Conservation (phyloP, 2,888 invertebrate species). For the Parapristionchus giblindavisi region DNA sequence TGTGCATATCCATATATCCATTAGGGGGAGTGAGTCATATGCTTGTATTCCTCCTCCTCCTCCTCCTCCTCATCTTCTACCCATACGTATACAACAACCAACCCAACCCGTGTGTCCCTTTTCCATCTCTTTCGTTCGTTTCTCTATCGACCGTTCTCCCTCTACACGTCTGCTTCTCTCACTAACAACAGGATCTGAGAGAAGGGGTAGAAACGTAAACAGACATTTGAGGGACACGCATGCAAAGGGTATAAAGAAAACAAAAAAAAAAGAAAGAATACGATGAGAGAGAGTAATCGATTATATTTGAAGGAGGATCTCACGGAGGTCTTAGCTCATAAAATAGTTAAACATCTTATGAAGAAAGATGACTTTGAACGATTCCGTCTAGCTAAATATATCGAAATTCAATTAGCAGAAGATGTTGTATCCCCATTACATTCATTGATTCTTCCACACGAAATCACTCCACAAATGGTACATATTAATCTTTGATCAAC, state of each 20-base stretch:
- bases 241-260: slow-evolving; percentile 1
- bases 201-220: slow-evolving; percentile 21
- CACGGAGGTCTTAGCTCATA: slow-evolving; percentile 52
- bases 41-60: too few species aligned
- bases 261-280: background rate
- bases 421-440: slow-evolving; percentile 59
- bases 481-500: background rate
- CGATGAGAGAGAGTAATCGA: background rate
- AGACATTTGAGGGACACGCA: background rate
- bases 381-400: slow-evolving; percentile 60
- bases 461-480: slow-evolving; percentile 49
- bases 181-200: slow-evolving; percentile 21
- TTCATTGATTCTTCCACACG: slow-evolving; percentile 51
- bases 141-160: slow-evolving; percentile 24
- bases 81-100: background rate
- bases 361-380: slow-evolving; percentile 46
- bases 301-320: slow-evolving; percentile 49
- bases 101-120: slow-evolving; percentile 2
- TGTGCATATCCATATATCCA: too few species aligned
- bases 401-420: slow-evolving; percentile 65
- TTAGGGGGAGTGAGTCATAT: too few species aligned
- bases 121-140: background rate
- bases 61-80: too few species aligned
- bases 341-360: slow-evolving; percentile 48
- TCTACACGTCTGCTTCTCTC: slow-evolving; percentile 22